phyloP scores from a whole-genome alignment of 2,888 invertebrate genomes.

The Dicycla oo region DNA sequence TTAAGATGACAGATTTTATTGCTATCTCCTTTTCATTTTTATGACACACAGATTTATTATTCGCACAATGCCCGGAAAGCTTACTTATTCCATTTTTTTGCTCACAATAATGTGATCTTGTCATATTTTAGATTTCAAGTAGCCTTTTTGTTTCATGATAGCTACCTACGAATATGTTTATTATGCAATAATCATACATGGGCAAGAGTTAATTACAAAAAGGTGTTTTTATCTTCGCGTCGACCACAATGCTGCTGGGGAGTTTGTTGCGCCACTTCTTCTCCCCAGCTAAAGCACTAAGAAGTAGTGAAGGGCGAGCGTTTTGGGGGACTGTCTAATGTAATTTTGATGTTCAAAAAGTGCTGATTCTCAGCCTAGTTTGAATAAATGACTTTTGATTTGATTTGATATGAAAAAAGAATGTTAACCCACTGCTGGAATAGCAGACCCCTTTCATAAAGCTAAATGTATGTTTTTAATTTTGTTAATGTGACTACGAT shows the following conservation, averaged over 20 bases:
- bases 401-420: too few relatives aligned
- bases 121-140: neutral
- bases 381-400: too few relatives aligned
- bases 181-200: neutral
- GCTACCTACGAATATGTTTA: neutral
- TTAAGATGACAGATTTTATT: constrained; percentile 84
- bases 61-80: constrained; percentile 70
- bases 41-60: constrained; percentile 81
- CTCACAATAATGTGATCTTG: constrained; percentile 34
- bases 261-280: too few relatives aligned
- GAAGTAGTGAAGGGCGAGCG: too few relatives aligned
- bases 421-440: neutral
- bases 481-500: neutral
- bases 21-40: constrained; percentile 80
- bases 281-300: too few relatives aligned
- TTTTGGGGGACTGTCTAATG: too few relatives aligned
- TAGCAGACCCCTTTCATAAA: too few relatives aligned
- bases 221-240: neutral
- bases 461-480: neutral
- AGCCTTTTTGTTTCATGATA: neutral
- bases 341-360: too few relatives aligned
- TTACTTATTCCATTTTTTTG: constrained; percentile 65
- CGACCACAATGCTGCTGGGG: too few relatives aligned
- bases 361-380: too few relatives aligned
- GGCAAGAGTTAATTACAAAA: neutral